Base-by-base conservation (phyloP, 2,113 vertebrate genomes). In the Amphiprion percula region DNA sequence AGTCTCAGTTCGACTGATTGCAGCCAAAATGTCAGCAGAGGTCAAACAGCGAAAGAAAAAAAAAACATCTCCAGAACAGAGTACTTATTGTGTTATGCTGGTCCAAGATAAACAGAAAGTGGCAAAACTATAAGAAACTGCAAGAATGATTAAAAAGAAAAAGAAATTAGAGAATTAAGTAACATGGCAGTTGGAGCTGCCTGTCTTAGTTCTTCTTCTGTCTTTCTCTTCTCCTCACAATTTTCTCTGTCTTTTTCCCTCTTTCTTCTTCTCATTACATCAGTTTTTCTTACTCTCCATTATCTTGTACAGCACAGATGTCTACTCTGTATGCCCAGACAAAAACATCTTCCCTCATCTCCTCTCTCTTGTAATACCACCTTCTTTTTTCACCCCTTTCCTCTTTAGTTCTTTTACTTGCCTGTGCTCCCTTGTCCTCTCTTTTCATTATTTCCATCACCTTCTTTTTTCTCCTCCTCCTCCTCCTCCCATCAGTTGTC, bases 231-330 rank as follows among this genome's bases (percentile, higher is more conserved):
- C 2, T 9, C 23, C 2, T 63, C 49, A 33, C 44, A 14, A n/a
- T 55, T 10, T 67, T 19, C 5, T 56, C 52, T 49, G 61, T 15
- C 12, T 26, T 41, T 37, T 26, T 15, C 41, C 60, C 46, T 26
- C 26, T 46, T 28, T 17, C 52, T 14, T 41, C 56, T 67, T 67
- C 59, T 12, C 54, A 60, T 69, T 26, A 28, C 52, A 76, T 79
- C 23, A 24, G 33, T 63, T 81, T 68, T 19, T 65, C 67, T 55
- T 14, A 60, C 52, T 66, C 37, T 60, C 24, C 23, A 44, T 77
- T 46, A 60, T 26, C 62, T n/a, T 59, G 56, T 63, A 59, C 30
- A 61, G 54, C 56, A 64, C 46, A 75, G 62, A 84, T 52, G 69
- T 67, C 55, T 16, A 11, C 44, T 49, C 19, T 15, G n/a, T 74